Conservation (phyloP, 2,797 vertebrate genomes). For the Chaenodraco wilsoni region DNA sequence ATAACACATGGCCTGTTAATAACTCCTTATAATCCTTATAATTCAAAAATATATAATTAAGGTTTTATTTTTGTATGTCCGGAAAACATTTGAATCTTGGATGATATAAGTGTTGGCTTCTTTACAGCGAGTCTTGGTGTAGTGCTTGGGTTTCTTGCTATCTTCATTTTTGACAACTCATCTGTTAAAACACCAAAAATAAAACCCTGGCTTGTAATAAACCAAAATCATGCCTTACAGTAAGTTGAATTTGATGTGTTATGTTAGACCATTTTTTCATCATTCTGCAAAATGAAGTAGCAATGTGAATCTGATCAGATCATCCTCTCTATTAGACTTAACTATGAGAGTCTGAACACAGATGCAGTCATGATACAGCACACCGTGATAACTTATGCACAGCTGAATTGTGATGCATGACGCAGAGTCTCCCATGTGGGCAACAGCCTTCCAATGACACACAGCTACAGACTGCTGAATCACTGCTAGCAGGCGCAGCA, state of each 20-base stretch:
- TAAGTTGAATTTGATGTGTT: background rate
- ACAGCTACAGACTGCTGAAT: conserved; percentile 63
- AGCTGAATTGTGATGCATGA: conserved; percentile 35
- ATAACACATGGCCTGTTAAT: too few relatives aligned
- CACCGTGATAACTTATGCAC: conserved; percentile 12
- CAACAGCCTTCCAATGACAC: conserved; percentile 58
- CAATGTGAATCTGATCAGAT: background rate
- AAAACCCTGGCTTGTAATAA: background rate
- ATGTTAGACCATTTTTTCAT: background rate
- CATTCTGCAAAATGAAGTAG: background rate
- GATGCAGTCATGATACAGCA: background rate
- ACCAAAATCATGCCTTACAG: background rate
- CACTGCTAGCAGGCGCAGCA: conserved; percentile 58
- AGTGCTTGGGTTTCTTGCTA: background rate
- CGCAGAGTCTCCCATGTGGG: conserved; percentile 32
- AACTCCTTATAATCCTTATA: background rate
- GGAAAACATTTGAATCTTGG: conserved; percentile 6
- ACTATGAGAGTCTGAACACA: background rate
- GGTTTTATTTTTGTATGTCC: background rate
- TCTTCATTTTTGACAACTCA: background rate
- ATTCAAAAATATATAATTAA: background rate
- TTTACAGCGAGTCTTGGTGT: conserved; percentile 7
- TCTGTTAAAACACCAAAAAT: background rate
- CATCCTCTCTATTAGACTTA: background rate
- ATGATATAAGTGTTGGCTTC: conserved; percentile 8